Percentiles rank a stretch among this genome's conserved stretches.
phyloP scores from a whole-genome alignment of 2,797 vertebrate genomes.

The Mastacembelus armatus region DNA sequence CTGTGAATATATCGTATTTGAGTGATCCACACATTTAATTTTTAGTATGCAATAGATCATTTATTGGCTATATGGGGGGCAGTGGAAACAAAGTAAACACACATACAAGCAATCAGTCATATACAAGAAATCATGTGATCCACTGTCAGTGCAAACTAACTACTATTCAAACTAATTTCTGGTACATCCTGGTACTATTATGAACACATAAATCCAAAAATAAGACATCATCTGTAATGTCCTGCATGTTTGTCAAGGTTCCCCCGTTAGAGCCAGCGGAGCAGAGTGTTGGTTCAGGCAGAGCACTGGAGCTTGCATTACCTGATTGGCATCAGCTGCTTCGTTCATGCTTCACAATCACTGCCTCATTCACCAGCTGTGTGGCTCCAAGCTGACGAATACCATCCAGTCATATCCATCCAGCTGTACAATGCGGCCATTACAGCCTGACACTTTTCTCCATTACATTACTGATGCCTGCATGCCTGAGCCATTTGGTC shows the following conservation, averaged over 20 bases:
- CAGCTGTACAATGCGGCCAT: background rate
- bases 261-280: background rate
- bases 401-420: background rate
- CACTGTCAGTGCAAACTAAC: background rate
- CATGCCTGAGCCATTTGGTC: background rate
- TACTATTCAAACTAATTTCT: too few species aligned
- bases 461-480: background rate
- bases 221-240: background rate
- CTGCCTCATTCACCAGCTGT: conserved; percentile 15
- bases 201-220: background rate
- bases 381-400: conserved; percentile 14
- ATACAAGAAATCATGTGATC: too few species aligned
- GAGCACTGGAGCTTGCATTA: background rate
- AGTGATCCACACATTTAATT: background rate
- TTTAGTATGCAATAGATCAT: background rate
- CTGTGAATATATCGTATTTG: background rate
- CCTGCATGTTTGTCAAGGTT: background rate
- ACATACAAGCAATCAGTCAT: too few species aligned
- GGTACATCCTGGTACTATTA: background rate
- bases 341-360: conserved; percentile 19
- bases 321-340: conserved; percentile 28
- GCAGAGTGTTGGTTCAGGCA: background rate
- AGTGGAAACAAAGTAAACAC: background rate
- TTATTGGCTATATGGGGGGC: background rate
- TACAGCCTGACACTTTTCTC: background rate